Evolutionary conservation across 2,888 invertebrate genomes (phyloP), one percentile per base, ranked within the genome.

Genomic region (Linnaemya tessellans): DNA sequence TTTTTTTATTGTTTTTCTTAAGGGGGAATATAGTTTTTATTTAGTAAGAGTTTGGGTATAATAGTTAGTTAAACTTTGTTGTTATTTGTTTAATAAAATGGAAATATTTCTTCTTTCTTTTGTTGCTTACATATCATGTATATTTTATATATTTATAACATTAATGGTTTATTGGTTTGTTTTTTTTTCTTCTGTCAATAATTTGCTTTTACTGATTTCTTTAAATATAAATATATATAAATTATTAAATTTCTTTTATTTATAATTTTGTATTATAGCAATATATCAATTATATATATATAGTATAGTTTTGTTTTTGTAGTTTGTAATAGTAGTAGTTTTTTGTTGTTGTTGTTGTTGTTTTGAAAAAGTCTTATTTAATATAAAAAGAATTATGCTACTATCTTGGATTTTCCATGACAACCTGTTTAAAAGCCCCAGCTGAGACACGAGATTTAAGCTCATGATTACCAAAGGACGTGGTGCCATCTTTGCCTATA

Each of bases 401-500:
- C 94, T 96, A 96, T 94, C 95, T 95, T 90, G 95, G 95, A 92
- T 95, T 95, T 90, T 95, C 95, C 95, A 96, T 96, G 13, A 96
- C 96, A 43, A 96, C 96, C 93, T 96, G 96, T 91, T 96, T 96
- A 91, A 96, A 95, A 88, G 93, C 93, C 86, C 95, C 95, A n/a
- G 95, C 94, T 68, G 95, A 94, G 94, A 96, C 96, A 92, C 95
- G 95, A 80, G 95, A 95, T 89, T 97, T 96, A 87, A 95, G 95
- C 92, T 96, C 97, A 89, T 97, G 96, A 89, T 96, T 96, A 88
- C 97, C 97, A 88, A 98, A 94, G 71, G 97, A 96, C 46, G 97
- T 97, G 78, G 97, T 97, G 84, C 97, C 97, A 93, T 98, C 97
- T 92, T 97, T 96, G 80, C 96, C 96, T 88, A 98, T 97, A 93